Percentiles rank a stretch among this genome's conserved stretches.
Conservation (phyloP, 1,140 invertebrate species). For the Tetraneura akinire region DNA sequence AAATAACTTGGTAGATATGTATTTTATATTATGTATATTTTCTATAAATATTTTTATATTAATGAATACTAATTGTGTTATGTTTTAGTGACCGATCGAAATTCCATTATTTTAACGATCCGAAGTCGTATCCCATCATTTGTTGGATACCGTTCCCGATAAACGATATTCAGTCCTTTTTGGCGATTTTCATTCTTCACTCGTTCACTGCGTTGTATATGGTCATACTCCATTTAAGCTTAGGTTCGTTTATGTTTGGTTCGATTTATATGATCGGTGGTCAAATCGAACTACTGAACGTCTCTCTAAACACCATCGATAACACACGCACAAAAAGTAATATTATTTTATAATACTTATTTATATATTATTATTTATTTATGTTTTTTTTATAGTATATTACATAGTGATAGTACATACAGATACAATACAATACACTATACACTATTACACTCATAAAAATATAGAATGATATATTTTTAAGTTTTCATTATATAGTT, state of each 20-base stretch:
- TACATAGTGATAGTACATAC: too few species aligned
- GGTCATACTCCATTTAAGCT: neutral
- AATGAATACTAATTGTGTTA: too few species aligned
- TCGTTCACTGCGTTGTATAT: neutral
- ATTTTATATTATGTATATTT: too few species aligned
- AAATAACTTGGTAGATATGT: too few species aligned
- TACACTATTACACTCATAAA: too few species aligned
- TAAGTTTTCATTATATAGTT: too few species aligned
- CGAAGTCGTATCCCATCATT: neutral
- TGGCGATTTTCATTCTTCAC: neutral
- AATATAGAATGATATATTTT: too few species aligned
- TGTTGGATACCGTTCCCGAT: conserved; percentile 28
- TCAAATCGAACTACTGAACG: conserved; percentile 28
- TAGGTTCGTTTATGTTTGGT: conserved; percentile 20
- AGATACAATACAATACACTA: neutral
- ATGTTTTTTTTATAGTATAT: too few species aligned
- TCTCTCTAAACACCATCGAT: neutral
- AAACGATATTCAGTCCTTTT: neutral
- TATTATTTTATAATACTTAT: neutral
- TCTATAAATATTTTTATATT: too few species aligned
- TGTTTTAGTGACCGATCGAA: neutral
- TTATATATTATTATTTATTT: neutral
- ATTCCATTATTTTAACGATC: conserved; percentile 17
- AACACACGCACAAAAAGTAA: neutral
- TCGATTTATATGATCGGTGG: conserved; percentile 13